Base-by-base conservation (phyloP, 64 coral and sea anemone genomes). In the Pocillopora damicornis region DNA sequence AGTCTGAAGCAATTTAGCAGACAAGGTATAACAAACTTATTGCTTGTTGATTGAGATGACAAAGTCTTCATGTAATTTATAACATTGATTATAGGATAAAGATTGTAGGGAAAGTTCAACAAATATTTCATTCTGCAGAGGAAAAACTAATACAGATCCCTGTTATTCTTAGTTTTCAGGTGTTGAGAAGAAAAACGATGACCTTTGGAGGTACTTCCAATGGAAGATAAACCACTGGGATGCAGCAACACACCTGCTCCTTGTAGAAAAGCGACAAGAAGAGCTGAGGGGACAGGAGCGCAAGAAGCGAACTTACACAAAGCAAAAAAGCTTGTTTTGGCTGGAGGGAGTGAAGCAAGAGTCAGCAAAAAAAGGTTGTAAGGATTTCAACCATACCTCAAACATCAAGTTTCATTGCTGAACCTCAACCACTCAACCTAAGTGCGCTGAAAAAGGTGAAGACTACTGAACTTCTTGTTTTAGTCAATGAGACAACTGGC, bases 201-300 rank as follows among this genome's bases (percentile, higher is more conserved):
- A 90, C 20, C 83, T 90, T 63, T 51, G 79, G 10, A 74, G 72
- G 22, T 75, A 14, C 13, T 90, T 83, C 73, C 89, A 90, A 12
- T 79, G 58, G 14, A 90, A 90, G 37, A 83, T 84, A 15, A 90
- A 90, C 34, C 51, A 59, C 57, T 88, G 86, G 86, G 86, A 88
- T 61, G 73, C 86, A 9, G 75, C 71, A 38, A 65, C 59, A 22
- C 58, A 59, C 15, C 58, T 88, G 1, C 42, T 88, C 6, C 20
- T 88, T n/a, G 73, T 88, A 23, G 86, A 88, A n/a, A 88, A 88
- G 45, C 74, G 86, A 11, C 71, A 23, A 34, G 86, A 87, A 75
- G 75, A 16, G 16, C 56, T 87, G 59, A 68, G 75, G 59, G 9
- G 59, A 10, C 59, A 58, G 14, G 13, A 59, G 75, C 15, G 86